A percentile compares a stretch with the other conserved stretches of the same genome.
Evolutionary conservation across 2,888 invertebrate species (phyloP).

Genomic region (Halictus quadricinctus): DNA sequence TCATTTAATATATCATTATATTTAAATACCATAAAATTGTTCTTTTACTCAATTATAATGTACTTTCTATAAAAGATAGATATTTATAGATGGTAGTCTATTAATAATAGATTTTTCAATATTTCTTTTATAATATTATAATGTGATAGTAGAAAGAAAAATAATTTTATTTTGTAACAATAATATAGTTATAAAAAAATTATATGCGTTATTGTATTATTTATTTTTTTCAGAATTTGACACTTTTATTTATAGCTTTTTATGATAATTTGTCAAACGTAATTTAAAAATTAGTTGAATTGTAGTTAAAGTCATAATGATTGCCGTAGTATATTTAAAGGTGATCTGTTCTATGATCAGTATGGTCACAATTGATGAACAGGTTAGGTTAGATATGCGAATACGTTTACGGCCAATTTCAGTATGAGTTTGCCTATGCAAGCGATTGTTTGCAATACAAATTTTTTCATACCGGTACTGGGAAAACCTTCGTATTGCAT

Average conservation of each 20-base stretch:
- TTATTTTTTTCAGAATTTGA: background rate
- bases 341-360: slow-evolving; percentile 15
- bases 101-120: background rate
- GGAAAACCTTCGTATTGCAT: slow-evolving; percentile 4
- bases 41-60: background rate
- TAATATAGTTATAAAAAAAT: background rate
- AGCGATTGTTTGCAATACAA: slow-evolving; percentile 32
- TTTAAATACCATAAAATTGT: background rate
- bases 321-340: background rate
- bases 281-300: background rate
- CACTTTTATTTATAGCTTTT: background rate
- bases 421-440: slow-evolving; percentile 43
- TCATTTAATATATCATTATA: background rate
- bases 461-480: slow-evolving; percentile 18
- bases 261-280: background rate
- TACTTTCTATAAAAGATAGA: background rate
- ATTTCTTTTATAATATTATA: background rate
- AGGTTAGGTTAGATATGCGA: slow-evolving; percentile 44
- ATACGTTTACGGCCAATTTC: slow-evolving; percentile 47
- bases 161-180: background rate
- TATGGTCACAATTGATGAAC: slow-evolving; percentile 31
- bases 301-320: background rate
- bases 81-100: background rate
- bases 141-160: background rate
- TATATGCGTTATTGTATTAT: background rate